phyloP scores from a whole-genome alignment of 2,113 vertebrate genomes.

The Anser cygnoides region DNA sequence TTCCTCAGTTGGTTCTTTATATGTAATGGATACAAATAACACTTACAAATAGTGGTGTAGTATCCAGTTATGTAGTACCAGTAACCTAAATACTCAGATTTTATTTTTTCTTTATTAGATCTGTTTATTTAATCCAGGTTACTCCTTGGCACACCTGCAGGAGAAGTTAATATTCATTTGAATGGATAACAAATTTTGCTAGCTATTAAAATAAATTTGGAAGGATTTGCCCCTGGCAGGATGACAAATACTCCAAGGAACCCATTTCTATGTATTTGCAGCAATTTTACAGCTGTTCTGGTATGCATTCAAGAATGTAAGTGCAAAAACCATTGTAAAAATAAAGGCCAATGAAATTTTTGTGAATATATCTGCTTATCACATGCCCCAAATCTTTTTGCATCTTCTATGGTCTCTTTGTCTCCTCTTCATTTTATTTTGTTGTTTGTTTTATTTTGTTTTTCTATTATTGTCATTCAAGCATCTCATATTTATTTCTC shows the following conservation, averaged over 20 bases:
- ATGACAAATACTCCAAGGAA: neutral
- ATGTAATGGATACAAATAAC: constrained; percentile 1
- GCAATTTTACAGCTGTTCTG: neutral
- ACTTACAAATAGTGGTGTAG: neutral
- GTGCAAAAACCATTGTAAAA: neutral
- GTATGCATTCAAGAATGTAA: neutral
- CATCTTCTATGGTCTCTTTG: neutral
- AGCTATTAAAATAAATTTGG: neutral
- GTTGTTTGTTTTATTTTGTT: neutral
- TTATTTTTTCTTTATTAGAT: neutral
- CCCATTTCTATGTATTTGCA: neutral
- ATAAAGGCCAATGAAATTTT: neutral
- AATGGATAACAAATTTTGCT: neutral
- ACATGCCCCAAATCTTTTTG: neutral
- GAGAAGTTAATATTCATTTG: neutral
- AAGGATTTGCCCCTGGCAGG: neutral
- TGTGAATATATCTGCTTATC: neutral
- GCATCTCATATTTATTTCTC: neutral
- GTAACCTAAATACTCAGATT: neutral
- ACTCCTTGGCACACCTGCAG: neutral
- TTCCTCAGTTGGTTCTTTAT: constrained; percentile 22
- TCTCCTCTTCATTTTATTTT: neutral
- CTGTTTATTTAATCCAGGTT: neutral
- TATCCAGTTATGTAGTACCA: neutral
- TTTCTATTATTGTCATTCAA: neutral